phyloP scores from a whole-genome alignment of 2,113 vertebrate species.

The Tor tambroides region DNA sequence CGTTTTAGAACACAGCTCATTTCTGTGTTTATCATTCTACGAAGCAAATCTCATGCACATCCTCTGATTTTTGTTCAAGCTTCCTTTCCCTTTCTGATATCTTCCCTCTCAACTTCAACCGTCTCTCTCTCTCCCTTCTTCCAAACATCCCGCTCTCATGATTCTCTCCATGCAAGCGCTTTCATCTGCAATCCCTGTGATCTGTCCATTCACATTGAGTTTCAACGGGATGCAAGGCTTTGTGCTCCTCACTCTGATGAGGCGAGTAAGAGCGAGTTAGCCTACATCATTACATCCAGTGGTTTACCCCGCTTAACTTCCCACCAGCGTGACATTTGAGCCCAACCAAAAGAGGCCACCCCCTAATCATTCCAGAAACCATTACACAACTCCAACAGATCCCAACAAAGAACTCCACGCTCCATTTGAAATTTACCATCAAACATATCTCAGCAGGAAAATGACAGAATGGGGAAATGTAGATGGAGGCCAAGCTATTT shows the following conservation, averaged over 20 bases:
- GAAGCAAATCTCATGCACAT: neutral
- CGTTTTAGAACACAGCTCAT: neutral
- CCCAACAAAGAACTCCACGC: neutral
- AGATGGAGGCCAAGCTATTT: too few relatives aligned
- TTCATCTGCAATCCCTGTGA: slow-evolving; percentile 20
- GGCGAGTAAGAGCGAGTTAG: neutral
- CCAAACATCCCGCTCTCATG: neutral
- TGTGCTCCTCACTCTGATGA: neutral
- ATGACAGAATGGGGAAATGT: neutral
- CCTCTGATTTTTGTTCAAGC: too few relatives aligned
- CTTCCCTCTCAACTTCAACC: neutral
- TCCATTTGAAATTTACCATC: neutral
- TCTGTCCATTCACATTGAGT: slow-evolving; percentile 29
- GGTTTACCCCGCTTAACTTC: slow-evolving; percentile 25
- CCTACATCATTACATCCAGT: slow-evolving; percentile 8
- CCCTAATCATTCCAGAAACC: neutral
- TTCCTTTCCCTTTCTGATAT: neutral
- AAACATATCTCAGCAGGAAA: neutral
- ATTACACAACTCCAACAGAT: slow-evolving; percentile 7
- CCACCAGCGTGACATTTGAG: slow-evolving; percentile 6
- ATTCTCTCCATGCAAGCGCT: neutral
- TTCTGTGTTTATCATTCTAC: neutral
- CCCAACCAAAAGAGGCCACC: neutral
- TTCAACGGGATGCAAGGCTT: neutral
- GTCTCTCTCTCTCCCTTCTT: neutral